phyloP scores from a whole-genome alignment of 2,888 invertebrate genomes.

The Cyclophora punctaria region DNA sequence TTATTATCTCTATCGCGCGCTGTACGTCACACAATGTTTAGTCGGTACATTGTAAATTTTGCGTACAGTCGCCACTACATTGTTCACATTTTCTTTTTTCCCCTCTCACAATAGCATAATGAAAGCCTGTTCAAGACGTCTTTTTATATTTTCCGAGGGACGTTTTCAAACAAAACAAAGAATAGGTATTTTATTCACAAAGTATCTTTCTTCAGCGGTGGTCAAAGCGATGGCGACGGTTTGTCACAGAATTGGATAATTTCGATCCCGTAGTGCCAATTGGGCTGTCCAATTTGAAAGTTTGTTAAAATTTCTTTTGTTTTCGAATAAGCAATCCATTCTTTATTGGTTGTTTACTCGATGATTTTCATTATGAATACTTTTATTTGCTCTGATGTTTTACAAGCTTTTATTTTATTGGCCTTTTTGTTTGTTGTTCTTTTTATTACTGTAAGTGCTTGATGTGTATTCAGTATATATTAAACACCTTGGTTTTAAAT shows the following conservation, averaged over 20 bases:
- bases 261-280: conserved; percentile 23
- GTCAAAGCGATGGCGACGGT: conserved; percentile 25
- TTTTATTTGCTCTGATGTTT: neutral
- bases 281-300: conserved; percentile 21
- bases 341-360: conserved; percentile 1
- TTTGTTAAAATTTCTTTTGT: conserved; percentile 17
- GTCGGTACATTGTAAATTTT: conserved; percentile 6
- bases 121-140: conserved; percentile 21
- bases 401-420: neutral
- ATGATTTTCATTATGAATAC: neutral
- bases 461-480: too few relatives aligned
- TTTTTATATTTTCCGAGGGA: conserved; percentile 23
- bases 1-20: neutral
- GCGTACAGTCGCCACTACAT: conserved; percentile 2
- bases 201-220: conserved; percentile 25
- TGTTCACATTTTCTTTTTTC: conserved; percentile 9
- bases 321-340: conserved; percentile 9
- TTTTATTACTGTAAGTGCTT: neutral
- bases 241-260: conserved; percentile 31
- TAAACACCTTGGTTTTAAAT: too few relatives aligned
- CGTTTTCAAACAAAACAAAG: conserved; percentile 24
- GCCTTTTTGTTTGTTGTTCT: neutral
- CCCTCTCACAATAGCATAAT: conserved; percentile 13
- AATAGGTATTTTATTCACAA: conserved; percentile 22
- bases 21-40: neutral